Evolutionary conservation across 2,113 vertebrate species (phyloP), one percentile per base, ranked within the genome.

Genomic region (Gallinago jamesoni): DNA sequence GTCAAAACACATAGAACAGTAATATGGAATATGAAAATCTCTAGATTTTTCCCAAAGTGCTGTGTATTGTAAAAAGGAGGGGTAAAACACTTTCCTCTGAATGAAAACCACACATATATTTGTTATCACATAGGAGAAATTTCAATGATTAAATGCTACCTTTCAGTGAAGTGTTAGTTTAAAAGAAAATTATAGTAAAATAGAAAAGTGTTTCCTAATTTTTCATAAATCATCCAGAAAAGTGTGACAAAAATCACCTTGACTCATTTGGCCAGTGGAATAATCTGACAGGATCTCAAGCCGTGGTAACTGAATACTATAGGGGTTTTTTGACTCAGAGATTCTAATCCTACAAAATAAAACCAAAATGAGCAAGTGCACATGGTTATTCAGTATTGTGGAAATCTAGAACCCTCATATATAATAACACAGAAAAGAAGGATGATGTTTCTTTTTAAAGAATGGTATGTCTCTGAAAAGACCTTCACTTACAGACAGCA

Each of bases 381-480:
- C 3, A 4, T 0, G 2, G 5, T 19, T 35, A 28, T 24, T 59
- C 17, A 22, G 1, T 9, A n/a, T 15, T 3, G 64, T 27, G 4
- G 4, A 28, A 64, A 55, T 20, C 39, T 14, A 68, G n/a, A 86
- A 14, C 7, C 22, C 64, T 5, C 20, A 55, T 9, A 33, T 53
- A 27, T 31, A 48, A 22, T 11, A 41, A 56, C 18, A 47, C 9
- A 52, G 24, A 28, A 84, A 69, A 80, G 11, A 64, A 66, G 2
- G 2, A 22, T 9, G 0, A 33, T 4, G 6, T 1, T 30, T 21
- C 1, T 39, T 7, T 66, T 47, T 17, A 39, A 68, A 57, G 3
- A 60, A 57, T 4, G 5, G 0, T 9, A 14, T 1, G 0, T 3
- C 13, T n/a, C 45, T 77, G 18, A 87, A 81, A 6, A 56, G 6